Evolutionary conservation across 2,888 invertebrate species (phyloP), one percentile per base, ranked within the genome.

Genomic region (Rhagium mordax): DNA sequence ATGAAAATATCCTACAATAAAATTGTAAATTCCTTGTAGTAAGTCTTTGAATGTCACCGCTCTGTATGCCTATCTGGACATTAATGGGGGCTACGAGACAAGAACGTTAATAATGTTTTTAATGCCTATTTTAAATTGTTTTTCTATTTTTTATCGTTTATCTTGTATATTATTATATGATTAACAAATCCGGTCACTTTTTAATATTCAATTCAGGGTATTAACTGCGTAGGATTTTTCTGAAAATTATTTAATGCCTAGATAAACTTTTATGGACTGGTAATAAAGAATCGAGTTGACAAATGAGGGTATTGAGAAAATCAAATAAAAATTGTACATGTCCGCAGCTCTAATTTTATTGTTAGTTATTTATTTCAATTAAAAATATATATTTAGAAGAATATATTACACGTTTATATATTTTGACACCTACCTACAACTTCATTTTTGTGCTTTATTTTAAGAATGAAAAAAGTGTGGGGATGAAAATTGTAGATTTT

Each of bases 1-100:
- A 86, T 85, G 85, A 85, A 86, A 85, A 85, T 86, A 85, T 85
- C 84, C 84, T 82, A 85, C 86, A 85, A 86, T 86, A 85, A 85
- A 86, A 86, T 84, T 85, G 86, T 85, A 86, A 85, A 85, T 85
- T 84, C 85, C 80, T 80, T 73, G 74, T 79, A 78, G 75, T 77
- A 74, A 75, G 80, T 82, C 85, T 86, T 86, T 86, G 85, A 85
- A 82, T 81, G 83, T 82, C 84, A 83, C 86, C 86, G 86, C 85
- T 82, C 77, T 83, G 79, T 83, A 82, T 81, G 81, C 83, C 84
- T 85, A 84, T 85, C 83, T 83, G 79, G 84, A 85, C 85, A 82
- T 84, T 85, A 85, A 85, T 85, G 85, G 84, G 79, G 83, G 81
- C 80, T 81, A 83, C 83, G 82, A 83, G 84, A 84, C 84, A 82